These are phyloP conservation scores for Agrilus planipennis DNA, from an alignment of 1,140 invertebrate genomes.

Conservation along the genomic window DNA sequence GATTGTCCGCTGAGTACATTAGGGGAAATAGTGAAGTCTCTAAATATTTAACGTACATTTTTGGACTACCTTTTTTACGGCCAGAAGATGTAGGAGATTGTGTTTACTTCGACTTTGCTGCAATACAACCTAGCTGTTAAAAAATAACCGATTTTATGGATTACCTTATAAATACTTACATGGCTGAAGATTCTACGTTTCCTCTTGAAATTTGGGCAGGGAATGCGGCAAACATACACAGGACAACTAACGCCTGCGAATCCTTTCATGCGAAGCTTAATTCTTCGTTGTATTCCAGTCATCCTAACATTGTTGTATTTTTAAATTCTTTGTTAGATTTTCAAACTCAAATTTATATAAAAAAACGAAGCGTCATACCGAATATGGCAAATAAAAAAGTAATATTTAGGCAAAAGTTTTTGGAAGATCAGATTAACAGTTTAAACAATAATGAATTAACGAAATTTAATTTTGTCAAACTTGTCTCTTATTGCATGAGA, in stretches of 20 bases:
- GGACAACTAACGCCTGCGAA: neutral
- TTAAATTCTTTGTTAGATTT: neutral
- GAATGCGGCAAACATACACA: neutral
- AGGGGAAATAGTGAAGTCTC: neutral
- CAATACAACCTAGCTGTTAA: neutral
- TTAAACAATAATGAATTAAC: no score
- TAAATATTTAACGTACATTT: neutral
- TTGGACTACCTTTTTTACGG: slow-evolving; percentile 3
- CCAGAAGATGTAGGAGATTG: slow-evolving; percentile 5
- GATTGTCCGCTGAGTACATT: neutral
- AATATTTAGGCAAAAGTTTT: no score
- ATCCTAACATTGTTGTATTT: neutral
- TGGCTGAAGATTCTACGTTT: neutral
- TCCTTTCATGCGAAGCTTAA: neutral
- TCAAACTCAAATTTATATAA: neutral
- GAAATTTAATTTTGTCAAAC: no score
- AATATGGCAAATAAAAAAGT: neutral
- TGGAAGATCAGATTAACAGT: no score
- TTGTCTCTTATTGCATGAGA: no score
- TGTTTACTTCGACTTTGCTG: slow-evolving; percentile 4
- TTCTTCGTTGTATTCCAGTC: neutral
- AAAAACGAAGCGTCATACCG: neutral
- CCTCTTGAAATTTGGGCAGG: neutral
- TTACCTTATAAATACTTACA: slow-evolving; percentile 2
- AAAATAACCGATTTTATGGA: neutral